These are phyloP conservation scores for Phasianus colchicus DNA, from an alignment of 2,113 vertebrate genomes.

Conservation along the genomic window DNA sequence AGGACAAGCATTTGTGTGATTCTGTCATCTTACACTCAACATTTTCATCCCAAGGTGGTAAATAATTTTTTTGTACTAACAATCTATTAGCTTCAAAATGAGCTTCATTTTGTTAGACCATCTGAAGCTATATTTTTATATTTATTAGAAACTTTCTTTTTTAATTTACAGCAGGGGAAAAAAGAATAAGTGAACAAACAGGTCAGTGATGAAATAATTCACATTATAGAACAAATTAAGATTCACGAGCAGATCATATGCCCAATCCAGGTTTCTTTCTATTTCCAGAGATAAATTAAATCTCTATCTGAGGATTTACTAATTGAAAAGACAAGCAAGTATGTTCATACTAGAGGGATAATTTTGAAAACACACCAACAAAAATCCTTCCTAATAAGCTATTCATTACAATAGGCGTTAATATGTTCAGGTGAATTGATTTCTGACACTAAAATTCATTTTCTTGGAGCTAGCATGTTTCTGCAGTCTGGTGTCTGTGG, in stretches of 20 bases:
- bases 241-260: background rate
- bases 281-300: background rate
- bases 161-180: background rate
- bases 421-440: background rate
- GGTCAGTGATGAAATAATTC: background rate
- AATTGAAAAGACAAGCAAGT: background rate
- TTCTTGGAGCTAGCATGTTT: background rate
- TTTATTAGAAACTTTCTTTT: background rate
- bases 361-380: background rate
- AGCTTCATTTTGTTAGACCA: background rate
- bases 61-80: background rate
- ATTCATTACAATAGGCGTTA: background rate
- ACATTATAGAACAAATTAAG: background rate
- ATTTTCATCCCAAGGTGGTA: background rate
- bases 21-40: background rate
- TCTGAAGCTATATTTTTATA: background rate
- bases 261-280: background rate
- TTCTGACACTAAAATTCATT: background rate
- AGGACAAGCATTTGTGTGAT: background rate
- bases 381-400: background rate
- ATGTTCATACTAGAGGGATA: background rate
- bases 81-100: background rate
- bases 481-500: background rate
- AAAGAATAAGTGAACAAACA: background rate
- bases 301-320: background rate